A percentile compares a stretch with the other conserved stretches of the same genome.
phyloP scores from a whole-genome alignment of 1,140 invertebrate genomes.

The Gryllus bimaculatus region DNA sequence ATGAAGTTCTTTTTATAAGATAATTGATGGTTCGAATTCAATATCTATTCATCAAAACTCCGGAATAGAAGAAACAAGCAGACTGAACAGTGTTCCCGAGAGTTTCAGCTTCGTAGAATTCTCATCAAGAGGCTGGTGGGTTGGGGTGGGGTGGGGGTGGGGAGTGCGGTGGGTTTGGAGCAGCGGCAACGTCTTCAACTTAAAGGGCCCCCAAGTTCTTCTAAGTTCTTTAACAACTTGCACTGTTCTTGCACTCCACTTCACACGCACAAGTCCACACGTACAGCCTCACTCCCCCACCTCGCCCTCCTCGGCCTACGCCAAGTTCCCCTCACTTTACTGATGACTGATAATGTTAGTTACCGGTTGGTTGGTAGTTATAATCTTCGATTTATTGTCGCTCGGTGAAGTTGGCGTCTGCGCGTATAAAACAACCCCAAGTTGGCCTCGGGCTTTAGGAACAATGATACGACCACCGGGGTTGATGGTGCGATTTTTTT shows the following conservation, averaged over 20 bases:
- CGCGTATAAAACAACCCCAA: not conserved
- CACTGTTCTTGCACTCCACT: not conserved
- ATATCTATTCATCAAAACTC: too few relatives aligned
- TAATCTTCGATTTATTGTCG: not conserved
- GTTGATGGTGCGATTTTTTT: not conserved
- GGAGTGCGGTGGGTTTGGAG: not conserved
- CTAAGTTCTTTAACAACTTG: not conserved
- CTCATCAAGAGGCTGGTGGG: too few relatives aligned
- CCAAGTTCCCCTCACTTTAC: not conserved
- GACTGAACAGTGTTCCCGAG: too few relatives aligned
- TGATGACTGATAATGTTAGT: not conserved
- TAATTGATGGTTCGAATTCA: too few relatives aligned
- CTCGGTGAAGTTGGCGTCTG: not conserved
- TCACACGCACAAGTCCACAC: too few relatives aligned
- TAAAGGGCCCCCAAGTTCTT: not conserved
- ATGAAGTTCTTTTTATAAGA: too few relatives aligned
- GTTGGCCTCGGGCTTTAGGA: not conserved
- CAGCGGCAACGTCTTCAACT: not conserved
- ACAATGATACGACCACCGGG: not conserved
- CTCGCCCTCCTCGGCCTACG: not conserved
- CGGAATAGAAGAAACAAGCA: too few relatives aligned
- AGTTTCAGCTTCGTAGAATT: too few relatives aligned
- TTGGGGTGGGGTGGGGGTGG: not conserved
- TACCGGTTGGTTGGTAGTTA: not conserved
- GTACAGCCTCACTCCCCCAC: not conserved